Conservation (phyloP, 2,113 vertebrate genomes). For the Tinamus guttatus region DNA sequence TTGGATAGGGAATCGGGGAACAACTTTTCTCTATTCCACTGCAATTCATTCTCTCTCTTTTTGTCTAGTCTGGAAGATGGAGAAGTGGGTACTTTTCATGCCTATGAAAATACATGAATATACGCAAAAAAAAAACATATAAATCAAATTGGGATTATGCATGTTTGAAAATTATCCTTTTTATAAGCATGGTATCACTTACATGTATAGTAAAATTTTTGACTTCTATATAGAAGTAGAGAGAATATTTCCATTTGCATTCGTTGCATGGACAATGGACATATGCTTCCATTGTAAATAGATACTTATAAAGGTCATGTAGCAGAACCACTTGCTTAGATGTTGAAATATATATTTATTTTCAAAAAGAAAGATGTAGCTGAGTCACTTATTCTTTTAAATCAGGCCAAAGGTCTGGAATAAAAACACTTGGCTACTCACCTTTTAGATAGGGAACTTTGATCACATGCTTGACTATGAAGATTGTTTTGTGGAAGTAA, state of each 20-base stretch:
- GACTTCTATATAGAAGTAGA: background rate
- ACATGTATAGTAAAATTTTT: background rate
- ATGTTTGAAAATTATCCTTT: background rate
- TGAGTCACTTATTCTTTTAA: conserved; percentile 31
- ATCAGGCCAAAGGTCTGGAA: conserved; percentile 31
- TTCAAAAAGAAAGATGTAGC: background rate
- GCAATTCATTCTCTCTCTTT: background rate
- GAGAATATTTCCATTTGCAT: background rate
- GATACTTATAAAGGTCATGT: background rate
- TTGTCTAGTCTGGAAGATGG: background rate
- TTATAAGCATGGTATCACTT: accelerated
- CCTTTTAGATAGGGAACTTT: conserved; percentile 35
- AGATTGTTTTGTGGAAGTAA: background rate
- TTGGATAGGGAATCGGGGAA: no score
- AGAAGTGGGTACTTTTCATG: background rate
- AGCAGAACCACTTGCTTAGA: background rate
- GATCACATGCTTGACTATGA: conserved; percentile 39
- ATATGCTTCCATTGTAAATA: background rate
- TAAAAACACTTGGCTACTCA: background rate
- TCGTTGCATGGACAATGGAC: background rate
- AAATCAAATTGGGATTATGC: background rate
- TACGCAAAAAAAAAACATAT: background rate
- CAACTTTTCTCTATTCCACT: background rate
- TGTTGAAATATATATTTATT: background rate
- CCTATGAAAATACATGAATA: background rate